phyloP scores from a whole-genome alignment of 2,888 invertebrate species.

The Masnerella sp. region DNA sequence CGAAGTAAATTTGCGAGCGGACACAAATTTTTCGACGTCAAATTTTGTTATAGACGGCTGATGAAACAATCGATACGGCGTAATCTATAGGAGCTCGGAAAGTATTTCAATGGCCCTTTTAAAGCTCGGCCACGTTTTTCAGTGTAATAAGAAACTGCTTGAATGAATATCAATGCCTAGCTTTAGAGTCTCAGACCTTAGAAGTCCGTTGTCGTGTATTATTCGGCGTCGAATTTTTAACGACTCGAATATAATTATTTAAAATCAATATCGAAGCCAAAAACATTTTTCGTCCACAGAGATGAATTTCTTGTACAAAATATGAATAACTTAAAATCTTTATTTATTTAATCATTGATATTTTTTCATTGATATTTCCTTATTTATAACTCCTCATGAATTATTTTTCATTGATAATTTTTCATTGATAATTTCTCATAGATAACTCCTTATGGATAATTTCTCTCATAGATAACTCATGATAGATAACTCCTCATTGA shows the following conservation, averaged over 20 bases:
- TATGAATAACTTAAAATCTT: neutral
- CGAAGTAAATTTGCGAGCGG: neutral
- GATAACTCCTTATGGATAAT: too few relatives aligned
- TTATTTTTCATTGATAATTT: too few relatives aligned
- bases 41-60: slow-evolving; percentile 35
- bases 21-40: slow-evolving; percentile 17
- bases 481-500: too few relatives aligned
- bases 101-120: slow-evolving; percentile 49
- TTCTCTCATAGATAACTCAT: too few relatives aligned
- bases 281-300: neutral
- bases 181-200: slow-evolving; percentile 33
- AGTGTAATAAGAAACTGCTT: slow-evolving; percentile 48
- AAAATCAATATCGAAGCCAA: slow-evolving; percentile 15
- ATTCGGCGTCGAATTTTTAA: slow-evolving; percentile 30
- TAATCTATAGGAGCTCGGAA: slow-evolving; percentile 38
- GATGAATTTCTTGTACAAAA: neutral
- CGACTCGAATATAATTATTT: slow-evolving; percentile 25
- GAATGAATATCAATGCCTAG: slow-evolving; percentile 46
- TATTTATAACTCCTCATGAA: too few relatives aligned
- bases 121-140: slow-evolving; percentile 43
- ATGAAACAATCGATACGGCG: slow-evolving; percentile 48
- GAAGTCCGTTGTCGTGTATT: slow-evolving; percentile 15
- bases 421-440: too few relatives aligned
- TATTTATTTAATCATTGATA: too few relatives aligned
- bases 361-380: too few relatives aligned